A percentile compares a stretch with the other conserved stretches of the same genome.
These are phyloP conservation scores for Caenorhabditis sp. DNA, from an alignment of 2,888 invertebrate species.

Conservation along the genomic window DNA sequence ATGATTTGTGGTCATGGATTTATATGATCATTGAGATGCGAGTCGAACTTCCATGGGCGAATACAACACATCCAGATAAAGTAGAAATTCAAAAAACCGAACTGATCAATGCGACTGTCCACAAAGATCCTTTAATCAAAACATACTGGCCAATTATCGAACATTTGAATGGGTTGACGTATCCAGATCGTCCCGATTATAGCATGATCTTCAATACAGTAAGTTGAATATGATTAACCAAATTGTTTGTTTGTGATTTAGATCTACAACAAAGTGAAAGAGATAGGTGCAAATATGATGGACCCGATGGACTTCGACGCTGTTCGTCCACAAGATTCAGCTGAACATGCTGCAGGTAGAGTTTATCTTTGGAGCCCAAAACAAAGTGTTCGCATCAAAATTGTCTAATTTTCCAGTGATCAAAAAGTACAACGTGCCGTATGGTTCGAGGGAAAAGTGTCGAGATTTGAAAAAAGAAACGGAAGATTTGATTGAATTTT, in stretches of 20 bases:
- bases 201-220: slow-evolving; percentile 15
- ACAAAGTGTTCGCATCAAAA: too few relatives aligned
- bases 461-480: slow-evolving; percentile 17
- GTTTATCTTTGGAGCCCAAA: too few relatives aligned
- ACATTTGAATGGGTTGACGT: slow-evolving; percentile 17
- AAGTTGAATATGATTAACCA: background rate
- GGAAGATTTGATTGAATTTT: slow-evolving; percentile 10
- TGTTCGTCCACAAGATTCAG: slow-evolving; percentile 8
- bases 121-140: slow-evolving; percentile 8
- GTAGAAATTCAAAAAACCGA: slow-evolving; percentile 7
- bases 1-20: slow-evolving; percentile 38
- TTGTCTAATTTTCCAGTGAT: too few relatives aligned
- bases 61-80: slow-evolving; percentile 17
- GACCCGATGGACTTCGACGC: slow-evolving; percentile 40
- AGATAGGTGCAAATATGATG: slow-evolving; percentile 17
- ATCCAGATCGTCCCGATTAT: slow-evolving; percentile 36
- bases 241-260: background rate
- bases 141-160: slow-evolving; percentile 17
- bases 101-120: background rate
- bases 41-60: slow-evolving; percentile 26
- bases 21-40: slow-evolving; percentile 32
- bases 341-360: slow-evolving; percentile 8
- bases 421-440: slow-evolving; percentile 16
- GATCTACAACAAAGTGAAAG: slow-evolving; percentile 5
- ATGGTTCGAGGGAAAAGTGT: slow-evolving; percentile 8